phyloP scores from a whole-genome alignment of 2,797 vertebrate genomes.

The Simalia tracyae region DNA sequence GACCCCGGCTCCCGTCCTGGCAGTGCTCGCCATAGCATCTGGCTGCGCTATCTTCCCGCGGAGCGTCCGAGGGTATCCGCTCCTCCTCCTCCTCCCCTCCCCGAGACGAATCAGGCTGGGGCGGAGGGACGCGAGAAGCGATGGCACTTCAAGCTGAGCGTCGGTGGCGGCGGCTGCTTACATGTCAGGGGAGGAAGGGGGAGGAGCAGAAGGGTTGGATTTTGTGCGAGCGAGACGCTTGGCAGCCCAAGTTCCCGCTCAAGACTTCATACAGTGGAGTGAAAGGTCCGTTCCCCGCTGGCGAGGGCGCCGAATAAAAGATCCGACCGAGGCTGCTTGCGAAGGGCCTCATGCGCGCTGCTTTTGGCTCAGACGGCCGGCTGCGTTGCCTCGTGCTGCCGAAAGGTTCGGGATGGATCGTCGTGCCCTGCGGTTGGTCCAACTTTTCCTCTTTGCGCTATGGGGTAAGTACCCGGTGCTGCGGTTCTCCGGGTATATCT shows the following conservation, averaged over 20 bases:
- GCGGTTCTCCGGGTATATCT: too few species aligned
- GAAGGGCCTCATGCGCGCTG: conserved; percentile 24
- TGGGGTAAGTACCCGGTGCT: conserved; percentile 47
- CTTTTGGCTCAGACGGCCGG: not conserved
- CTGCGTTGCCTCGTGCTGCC: not conserved
- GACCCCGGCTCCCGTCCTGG: not conserved
- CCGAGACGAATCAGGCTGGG: not conserved
- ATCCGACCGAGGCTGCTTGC: not conserved
- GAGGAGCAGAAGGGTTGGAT: conserved; percentile 9
- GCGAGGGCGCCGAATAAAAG: not conserved
- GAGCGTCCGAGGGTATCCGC: not conserved
- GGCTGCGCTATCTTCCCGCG: not conserved
- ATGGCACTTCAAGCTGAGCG: not conserved
- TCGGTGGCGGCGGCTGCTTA: not conserved
- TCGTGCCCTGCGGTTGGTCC: not conserved
- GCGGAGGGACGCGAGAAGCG: not conserved
- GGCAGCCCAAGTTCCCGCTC: not conserved
- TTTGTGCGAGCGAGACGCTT: not conserved
- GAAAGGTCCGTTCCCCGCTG: not conserved
- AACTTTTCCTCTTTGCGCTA: conserved; percentile 44
- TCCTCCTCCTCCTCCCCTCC: not conserved
- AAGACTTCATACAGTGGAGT: conserved; percentile 7
- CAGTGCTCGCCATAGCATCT: not conserved
- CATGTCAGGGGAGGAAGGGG: not conserved
- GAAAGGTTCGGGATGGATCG: conserved; percentile 15